Evolutionary conservation across 2,888 invertebrate species (phyloP).

Genomic region (Oxyscelio sp.): DNA sequence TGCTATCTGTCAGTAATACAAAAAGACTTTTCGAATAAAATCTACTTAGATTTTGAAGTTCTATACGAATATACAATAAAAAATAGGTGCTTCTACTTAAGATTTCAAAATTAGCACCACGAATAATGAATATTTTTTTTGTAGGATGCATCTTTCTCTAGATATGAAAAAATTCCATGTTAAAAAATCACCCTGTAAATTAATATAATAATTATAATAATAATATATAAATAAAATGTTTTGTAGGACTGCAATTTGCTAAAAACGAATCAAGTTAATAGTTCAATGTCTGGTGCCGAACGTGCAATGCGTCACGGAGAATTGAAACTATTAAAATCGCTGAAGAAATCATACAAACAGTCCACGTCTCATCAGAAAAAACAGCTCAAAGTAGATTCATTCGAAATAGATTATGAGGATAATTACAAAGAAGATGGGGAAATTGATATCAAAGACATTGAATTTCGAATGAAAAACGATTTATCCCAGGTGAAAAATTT

Average conservation of each 20-base stretch:
- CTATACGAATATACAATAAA: too few relatives aligned
- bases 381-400: slow-evolving; percentile 92
- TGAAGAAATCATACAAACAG: slow-evolving; percentile 93
- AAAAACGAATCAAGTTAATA: slow-evolving; percentile 89
- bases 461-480: slow-evolving; percentile 95
- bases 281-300: slow-evolving; percentile 91
- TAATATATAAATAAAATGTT: too few relatives aligned
- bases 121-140: too few relatives aligned
- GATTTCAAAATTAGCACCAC: too few relatives aligned
- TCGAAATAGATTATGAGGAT: slow-evolving; percentile 91
- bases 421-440: slow-evolving; percentile 89
- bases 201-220: too few relatives aligned
- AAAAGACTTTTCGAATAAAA: too few relatives aligned
- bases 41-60: too few relatives aligned
- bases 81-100: too few relatives aligned
- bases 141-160: too few relatives aligned
- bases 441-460: slow-evolving; percentile 95
- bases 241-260: slow-evolving; percentile 91
- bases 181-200: too few relatives aligned
- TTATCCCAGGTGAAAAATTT: slow-evolving; percentile 92
- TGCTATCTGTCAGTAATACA: too few relatives aligned
- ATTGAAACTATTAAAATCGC: slow-evolving; percentile 94
- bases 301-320: slow-evolving; percentile 96
- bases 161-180: too few relatives aligned
- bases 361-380: slow-evolving; percentile 92